These are phyloP conservation scores for Leontopithecus rosalia DNA, from an alignment of 2,797 vertebrate species.

Conservation along the genomic window DNA sequence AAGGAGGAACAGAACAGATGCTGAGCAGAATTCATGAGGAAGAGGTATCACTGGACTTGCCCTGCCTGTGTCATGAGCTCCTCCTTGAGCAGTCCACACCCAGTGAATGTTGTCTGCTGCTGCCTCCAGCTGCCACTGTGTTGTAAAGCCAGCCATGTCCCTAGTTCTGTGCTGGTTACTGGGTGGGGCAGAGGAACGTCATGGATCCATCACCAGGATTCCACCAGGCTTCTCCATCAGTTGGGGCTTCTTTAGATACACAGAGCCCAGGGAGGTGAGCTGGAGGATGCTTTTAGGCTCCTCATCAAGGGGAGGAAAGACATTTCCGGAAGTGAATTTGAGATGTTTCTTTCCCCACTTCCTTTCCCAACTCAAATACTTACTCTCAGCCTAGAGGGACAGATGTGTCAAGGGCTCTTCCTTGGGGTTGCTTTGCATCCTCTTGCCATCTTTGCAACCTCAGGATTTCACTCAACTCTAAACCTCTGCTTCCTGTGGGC, in stretches of 20 bases:
- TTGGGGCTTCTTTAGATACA: neutral
- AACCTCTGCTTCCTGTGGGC: neutral
- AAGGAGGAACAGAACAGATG: rapidly evolving
- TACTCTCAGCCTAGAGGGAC: rapidly evolving
- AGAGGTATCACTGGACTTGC: neutral
- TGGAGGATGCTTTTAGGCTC: too few species aligned
- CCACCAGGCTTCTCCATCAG: rapidly evolving
- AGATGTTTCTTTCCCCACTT: neutral
- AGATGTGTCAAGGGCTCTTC: neutral
- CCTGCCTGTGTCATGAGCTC: neutral
- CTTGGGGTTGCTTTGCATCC: neutral
- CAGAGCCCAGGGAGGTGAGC: neutral
- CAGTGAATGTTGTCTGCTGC: neutral
- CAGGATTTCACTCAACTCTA: rapidly evolving
- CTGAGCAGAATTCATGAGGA: neutral
- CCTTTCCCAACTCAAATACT: neutral
- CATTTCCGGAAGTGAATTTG: neutral
- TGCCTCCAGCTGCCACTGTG: neutral
- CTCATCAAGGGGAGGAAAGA: neutral
- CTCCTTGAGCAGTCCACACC: neutral
- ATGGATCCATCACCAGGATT: rapidly evolving
- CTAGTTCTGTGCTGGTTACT: neutral
- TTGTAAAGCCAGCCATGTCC: rapidly evolving
- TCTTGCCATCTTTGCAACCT: neutral
- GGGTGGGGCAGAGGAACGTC: too few species aligned